Evolutionary conservation across 2,888 invertebrate species (phyloP).

Genomic region (Anoncus sp.): DNA sequence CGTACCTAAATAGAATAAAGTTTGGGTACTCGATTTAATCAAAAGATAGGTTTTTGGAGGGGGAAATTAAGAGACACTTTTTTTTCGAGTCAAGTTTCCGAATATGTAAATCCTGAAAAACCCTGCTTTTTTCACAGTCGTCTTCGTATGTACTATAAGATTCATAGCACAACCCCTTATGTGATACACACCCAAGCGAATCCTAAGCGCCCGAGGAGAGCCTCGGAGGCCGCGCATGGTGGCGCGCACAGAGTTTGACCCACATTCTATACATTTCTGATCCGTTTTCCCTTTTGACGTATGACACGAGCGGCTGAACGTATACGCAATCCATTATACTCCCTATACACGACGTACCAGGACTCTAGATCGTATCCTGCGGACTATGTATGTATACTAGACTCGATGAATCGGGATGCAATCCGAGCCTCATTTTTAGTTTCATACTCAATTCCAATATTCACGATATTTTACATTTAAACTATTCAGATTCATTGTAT

Average conservation of each 20-base stretch:
- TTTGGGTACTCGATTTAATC: not conserved
- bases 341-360: not conserved
- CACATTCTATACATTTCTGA: slow-evolving; percentile 44
- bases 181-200: slow-evolving; percentile 45
- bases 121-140: not conserved
- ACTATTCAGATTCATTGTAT: too few relatives aligned
- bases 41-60: not conserved
- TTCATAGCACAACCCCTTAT: slow-evolving; percentile 21
- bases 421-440: not conserved
- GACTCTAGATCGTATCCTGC: not conserved
- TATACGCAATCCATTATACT: slow-evolving; percentile 6
- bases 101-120: not conserved
- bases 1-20: not conserved
- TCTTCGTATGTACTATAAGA: not conserved
- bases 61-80: not conserved
- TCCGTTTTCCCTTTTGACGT: slow-evolving; percentile 37
- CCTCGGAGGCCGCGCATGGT: slow-evolving; percentile 36
- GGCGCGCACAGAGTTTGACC: slow-evolving; percentile 57
- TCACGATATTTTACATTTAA: not conserved
- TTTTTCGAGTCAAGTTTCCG: not conserved
- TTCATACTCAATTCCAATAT: not conserved
- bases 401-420: not conserved
- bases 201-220: slow-evolving; percentile 27
- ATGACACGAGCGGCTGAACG: slow-evolving; percentile 30
- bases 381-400: not conserved